phyloP scores from a whole-genome alignment of 2,888 invertebrate species.

The Carcina quercana region DNA sequence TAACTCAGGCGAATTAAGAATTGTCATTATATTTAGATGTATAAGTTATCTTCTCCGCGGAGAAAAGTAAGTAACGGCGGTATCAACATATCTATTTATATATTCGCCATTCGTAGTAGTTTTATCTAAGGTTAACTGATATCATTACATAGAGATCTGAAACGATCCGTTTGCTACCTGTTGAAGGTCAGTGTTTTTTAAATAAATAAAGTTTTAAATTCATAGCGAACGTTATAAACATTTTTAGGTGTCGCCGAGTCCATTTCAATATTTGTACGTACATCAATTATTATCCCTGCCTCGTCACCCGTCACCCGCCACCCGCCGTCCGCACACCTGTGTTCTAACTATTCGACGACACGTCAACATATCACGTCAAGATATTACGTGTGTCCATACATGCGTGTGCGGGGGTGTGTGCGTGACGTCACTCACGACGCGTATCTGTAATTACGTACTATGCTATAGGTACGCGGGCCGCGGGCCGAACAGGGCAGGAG shows the following conservation, averaged over 20 bases:
- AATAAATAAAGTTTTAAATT: conserved; percentile 6
- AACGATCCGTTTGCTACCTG: conserved; percentile 22
- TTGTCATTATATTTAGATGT: conserved; percentile 19
- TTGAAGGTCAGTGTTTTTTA: conserved; percentile 2
- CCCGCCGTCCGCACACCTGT: too few relatives aligned
- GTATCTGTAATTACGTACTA: too few relatives aligned
- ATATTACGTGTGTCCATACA: too few relatives aligned
- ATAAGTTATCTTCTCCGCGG: conserved; percentile 27
- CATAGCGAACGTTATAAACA: conserved; percentile 2
- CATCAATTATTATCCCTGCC: too few relatives aligned
- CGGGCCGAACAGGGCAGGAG: conserved; percentile 32
- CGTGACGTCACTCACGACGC: too few relatives aligned
- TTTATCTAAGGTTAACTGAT: conserved; percentile 27
- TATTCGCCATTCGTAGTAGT: conserved; percentile 50
- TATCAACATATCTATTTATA: conserved; percentile 35
- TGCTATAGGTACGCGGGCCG: too few relatives aligned
- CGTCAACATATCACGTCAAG: too few relatives aligned
- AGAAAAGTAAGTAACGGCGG: conserved; percentile 10
- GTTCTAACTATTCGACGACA: too few relatives aligned
- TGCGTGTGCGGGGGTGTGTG: too few relatives aligned
- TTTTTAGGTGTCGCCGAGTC: too few relatives aligned
- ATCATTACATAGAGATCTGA: conserved; percentile 46
- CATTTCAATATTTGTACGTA: too few relatives aligned
- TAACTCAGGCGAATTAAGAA: conserved; percentile 32
- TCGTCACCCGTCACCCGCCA: too few relatives aligned